These are phyloP conservation scores for Euspilapteryx auroguttella DNA, from an alignment of 2,888 invertebrate genomes.

Conservation along the genomic window DNA sequence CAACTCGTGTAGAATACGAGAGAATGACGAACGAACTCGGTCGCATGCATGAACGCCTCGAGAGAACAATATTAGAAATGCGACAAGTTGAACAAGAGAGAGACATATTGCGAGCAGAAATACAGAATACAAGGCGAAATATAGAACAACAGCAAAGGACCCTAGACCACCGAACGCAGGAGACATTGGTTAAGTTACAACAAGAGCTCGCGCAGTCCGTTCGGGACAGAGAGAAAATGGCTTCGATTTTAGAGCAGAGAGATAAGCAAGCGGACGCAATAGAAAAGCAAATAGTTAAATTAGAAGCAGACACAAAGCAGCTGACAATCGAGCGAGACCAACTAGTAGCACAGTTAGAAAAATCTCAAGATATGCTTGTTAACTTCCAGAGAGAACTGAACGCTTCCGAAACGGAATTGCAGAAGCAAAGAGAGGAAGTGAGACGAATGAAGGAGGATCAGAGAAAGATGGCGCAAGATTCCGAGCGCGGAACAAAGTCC, in stretches of 20 bases:
- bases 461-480: conserved; percentile 70
- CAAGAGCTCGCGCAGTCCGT: conserved; percentile 73
- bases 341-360: conserved; percentile 85
- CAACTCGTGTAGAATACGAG: conserved; percentile 83
- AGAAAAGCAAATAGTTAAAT: conserved; percentile 82
- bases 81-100: conserved; percentile 73
- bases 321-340: conserved; percentile 85
- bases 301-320: conserved; percentile 85
- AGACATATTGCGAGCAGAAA: conserved; percentile 70
- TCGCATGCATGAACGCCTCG: conserved; percentile 78
- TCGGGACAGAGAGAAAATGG: conserved; percentile 77
- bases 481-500: conserved; percentile 71
- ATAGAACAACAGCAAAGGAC: conserved; percentile 67
- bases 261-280: conserved; percentile 79
- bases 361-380: conserved; percentile 90
- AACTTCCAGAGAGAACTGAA: conserved; percentile 92
- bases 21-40: conserved; percentile 80
- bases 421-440: conserved; percentile 79
- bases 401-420: conserved; percentile 79
- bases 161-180: conserved; percentile 69
- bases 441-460: conserved; percentile 73
- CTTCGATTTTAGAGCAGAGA: conserved; percentile 74
- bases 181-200: conserved; percentile 71
- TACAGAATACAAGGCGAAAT: conserved; percentile 66
- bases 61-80: conserved; percentile 71